Evolutionary conservation across 2,888 invertebrate species (phyloP), one percentile per base, ranked within the genome.

Genomic region (Toxonevra muliebris): DNA sequence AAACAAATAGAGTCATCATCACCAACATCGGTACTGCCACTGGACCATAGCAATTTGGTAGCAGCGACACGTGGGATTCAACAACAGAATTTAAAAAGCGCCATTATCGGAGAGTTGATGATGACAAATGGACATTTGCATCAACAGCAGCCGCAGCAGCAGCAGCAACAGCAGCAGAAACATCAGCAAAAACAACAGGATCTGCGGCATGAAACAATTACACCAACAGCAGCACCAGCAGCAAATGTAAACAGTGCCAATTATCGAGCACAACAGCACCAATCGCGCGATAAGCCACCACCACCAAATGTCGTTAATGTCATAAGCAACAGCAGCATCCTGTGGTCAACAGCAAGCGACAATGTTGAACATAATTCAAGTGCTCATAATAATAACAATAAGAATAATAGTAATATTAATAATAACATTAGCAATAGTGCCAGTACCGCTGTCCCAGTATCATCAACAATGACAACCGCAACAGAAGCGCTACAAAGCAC

Each of bases 381-480:
- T 72, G 74, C 72, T 67, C 73, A 70, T 69, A 70, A 68, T 66
- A 74, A 65, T 61, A 60, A 60, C 61, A 70, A 60, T 15, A 62
- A 58, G 19, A 67, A 48, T 52, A 68, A 66, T 63, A 69, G 61
- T 63, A 71, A 65, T 57, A 69, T 19, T 30, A 67, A 52, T 45
- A 65, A 59, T 17, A 62, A 20, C 17, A 48, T 19, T 60, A 53
- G 17, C 40, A 40, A 52, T 58, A 15, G 52, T 11, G 11, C 20
- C 52, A n/a, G 40, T n/a, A 8, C 13, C 13, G 8, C 30, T 10
- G 30, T n/a, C 10, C 42, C 19, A 53, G 15, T 53, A 65, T 40
- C 53, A 65, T n/a, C 41, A 53, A 42, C 60, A 65, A 62, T 55
- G 53, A 52, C 42, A 55, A 50, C 17, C 19, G 52, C 19, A 52